These are phyloP conservation scores for Heterocephalus glaber DNA, from an alignment of 2,113 vertebrate species.

Conservation along the genomic window DNA sequence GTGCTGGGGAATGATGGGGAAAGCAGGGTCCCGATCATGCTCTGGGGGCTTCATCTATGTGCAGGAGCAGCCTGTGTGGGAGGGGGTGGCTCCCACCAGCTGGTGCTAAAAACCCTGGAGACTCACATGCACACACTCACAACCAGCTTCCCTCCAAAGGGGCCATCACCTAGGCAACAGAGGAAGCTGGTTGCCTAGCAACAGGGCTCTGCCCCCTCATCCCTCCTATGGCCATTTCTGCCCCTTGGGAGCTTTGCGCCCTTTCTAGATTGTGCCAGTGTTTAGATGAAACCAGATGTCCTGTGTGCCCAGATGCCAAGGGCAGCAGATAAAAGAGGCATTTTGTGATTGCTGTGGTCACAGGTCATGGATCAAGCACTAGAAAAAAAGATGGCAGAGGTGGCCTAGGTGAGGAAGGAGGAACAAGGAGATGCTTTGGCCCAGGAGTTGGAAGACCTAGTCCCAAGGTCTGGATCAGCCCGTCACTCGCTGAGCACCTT, in stretches of 20 bases:
- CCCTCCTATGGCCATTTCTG: slow-evolving; percentile 49
- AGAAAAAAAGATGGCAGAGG: not conserved
- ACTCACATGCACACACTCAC: not conserved
- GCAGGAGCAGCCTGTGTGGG: not conserved
- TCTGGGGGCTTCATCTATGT: not conserved
- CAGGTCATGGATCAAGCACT: not conserved
- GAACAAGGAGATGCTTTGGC: not conserved
- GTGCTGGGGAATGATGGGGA: not conserved
- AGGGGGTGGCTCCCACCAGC: slow-evolving; percentile 40
- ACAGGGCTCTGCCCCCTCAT: slow-evolving; percentile 41
- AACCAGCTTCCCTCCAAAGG: slow-evolving; percentile 47
- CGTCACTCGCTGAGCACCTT: not conserved
- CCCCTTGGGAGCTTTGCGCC: slow-evolving; percentile 26
- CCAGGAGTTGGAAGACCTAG: not conserved
- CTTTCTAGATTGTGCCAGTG: not conserved
- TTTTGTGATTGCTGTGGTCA: not conserved
- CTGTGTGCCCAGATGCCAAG: not conserved
- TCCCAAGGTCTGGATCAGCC: no score
- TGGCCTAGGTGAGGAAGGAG: not conserved
- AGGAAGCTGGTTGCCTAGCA: slow-evolving; percentile 70
- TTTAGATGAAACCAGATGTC: not conserved
- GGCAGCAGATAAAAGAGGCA: not conserved
- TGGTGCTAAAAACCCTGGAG: slow-evolving; percentile 37
- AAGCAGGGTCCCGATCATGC: not conserved
- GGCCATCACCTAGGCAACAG: slow-evolving; percentile 70